Conservation (phyloP, 2,888 invertebrate genomes). For the Ichneumoninae sp. region DNA sequence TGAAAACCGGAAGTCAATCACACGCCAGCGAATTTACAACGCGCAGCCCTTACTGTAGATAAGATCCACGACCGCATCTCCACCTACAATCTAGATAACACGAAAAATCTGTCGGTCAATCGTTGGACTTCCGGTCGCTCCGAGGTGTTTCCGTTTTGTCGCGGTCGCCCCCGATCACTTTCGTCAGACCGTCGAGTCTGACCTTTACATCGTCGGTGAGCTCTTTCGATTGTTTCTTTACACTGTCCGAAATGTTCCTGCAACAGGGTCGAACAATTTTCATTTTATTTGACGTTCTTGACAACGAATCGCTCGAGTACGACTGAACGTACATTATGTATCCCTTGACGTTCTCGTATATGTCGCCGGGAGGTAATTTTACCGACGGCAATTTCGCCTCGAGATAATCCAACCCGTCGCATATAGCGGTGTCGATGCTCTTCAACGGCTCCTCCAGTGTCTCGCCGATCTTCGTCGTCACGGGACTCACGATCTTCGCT, state of each 20-base stretch:
- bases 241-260: slow-evolving; percentile 60
- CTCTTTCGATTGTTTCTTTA: slow-evolving; percentile 60
- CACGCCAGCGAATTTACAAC: no score
- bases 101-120: slow-evolving; percentile 2
- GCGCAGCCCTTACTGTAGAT: not conserved
- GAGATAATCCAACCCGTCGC: slow-evolving; percentile 82
- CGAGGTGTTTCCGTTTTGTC: slow-evolving; percentile 40
- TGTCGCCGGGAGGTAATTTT: slow-evolving; percentile 82
- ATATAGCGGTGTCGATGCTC: slow-evolving; percentile 78
- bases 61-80: not conserved
- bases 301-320: not conserved
- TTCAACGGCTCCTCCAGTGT: slow-evolving; percentile 82
- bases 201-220: slow-evolving; percentile 51
- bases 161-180: slow-evolving; percentile 34
- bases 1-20: no score
- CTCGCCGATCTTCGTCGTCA: slow-evolving; percentile 75
- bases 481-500: slow-evolving; percentile 70
- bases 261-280: slow-evolving; percentile 28
- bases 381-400: slow-evolving; percentile 84
- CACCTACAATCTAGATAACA: not conserved
- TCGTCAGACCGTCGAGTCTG: slow-evolving; percentile 55
- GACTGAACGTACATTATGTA: slow-evolving; percentile 72
- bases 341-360: slow-evolving; percentile 73
- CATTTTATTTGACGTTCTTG: not conserved
- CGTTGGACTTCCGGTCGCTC: slow-evolving; percentile 15